Base-by-base conservation (phyloP, 1,140 invertebrate species). In the Leptopilina clavipes region DNA sequence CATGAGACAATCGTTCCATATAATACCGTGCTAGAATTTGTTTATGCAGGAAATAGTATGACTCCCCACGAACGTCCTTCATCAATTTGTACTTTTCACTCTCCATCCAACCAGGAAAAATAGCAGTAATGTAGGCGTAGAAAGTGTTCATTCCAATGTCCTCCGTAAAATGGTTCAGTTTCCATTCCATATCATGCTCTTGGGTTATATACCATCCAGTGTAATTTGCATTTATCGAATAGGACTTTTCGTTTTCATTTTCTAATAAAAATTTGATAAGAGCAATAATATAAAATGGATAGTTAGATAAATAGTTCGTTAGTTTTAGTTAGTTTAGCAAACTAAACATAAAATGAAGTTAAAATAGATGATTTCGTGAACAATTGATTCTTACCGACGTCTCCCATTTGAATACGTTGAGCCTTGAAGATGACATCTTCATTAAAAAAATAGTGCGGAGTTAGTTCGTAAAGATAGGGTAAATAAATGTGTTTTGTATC, bases 111-210 rank as follows among this genome's bases (percentile, higher is more conserved):
- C 87, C 90, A 1, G 95, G 94, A 78, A 92, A 93, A 18, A 92
- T 89, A 40, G 94, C 77, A 65, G 93, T 91, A 71, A 89, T 87
- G 80, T 93, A 92, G 85, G 93, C 94, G 87, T 95, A 94, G 78
- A 92, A 93, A 1, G 91, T 80, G 83, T 95, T 96, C n/a, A 95
- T 86, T 59, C 92, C 92, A 75, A 93, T 85, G 86, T 95, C 95
- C 80, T 96, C 93, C 0, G 92, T 93, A 89, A 93, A 95, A 84
- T 96, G 96, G 40, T 88, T 89, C 22, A 96, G 22, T 48, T 91
- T 86, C 73, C 91, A 88, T 76, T 92, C 91, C 17, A 77, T 84
- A 75, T 91, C 82, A 25, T 92, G 87, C 3, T 90, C 80, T 56
- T 90, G 91, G n/a, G 85, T 77, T 40, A 89, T 79, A 22, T 91